Conservation (phyloP, 1,140 invertebrate genomes). For the Rhopalosiphum maidis region DNA sequence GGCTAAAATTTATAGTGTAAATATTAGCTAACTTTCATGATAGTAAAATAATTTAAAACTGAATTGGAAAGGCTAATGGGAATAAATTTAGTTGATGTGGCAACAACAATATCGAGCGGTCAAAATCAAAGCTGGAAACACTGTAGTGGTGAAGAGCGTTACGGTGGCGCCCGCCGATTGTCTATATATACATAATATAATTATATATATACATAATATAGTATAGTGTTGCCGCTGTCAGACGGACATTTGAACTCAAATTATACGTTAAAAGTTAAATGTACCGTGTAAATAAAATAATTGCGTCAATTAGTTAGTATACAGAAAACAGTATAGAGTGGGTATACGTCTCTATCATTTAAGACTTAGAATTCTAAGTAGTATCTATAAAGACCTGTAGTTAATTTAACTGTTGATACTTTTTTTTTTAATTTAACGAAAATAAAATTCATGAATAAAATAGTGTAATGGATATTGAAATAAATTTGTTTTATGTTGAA, state of each 20-base stretch:
- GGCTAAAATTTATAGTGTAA: background rate
- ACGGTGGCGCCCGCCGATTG: background rate
- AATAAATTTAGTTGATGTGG: background rate
- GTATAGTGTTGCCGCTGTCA: background rate
- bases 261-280: constrained; percentile 11
- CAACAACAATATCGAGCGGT: background rate
- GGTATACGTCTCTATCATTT: background rate
- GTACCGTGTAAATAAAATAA: background rate
- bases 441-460: background rate
- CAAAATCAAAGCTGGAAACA: background rate
- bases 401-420: background rate
- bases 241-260: background rate
- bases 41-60: background rate
- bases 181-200: constrained; percentile 14
- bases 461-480: background rate
- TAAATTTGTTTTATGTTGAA: background rate
- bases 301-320: background rate
- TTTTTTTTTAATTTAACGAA: background rate
- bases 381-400: background rate
- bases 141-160: background rate
- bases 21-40: background rate
- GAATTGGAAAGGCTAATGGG: background rate
- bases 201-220: background rate
- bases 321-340: background rate
- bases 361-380: background rate